Evolutionary conservation across 2,888 invertebrate genomes (phyloP), one percentile per base, ranked within the genome.

Genomic region (Drosophila mercatorum): DNA sequence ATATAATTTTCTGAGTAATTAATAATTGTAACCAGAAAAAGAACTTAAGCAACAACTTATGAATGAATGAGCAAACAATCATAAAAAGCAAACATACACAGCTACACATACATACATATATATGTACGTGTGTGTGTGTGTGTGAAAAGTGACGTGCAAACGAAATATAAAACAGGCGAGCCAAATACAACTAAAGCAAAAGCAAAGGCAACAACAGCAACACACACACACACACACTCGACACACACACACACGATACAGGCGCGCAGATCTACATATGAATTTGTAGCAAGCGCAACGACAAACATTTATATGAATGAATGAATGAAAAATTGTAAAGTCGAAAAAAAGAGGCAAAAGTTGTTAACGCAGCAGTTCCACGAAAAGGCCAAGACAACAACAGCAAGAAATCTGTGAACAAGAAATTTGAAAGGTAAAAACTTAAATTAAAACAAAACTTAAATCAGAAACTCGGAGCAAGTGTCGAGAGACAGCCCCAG

Each of bases 301-400:
- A 68, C 66, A 67, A 62, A 58, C 63, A 62, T 63, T 64, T 65
- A 72, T 53, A 72, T 87, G 87, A 83, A 83, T 83, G 82, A 83
- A 86, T 89, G 89, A 83, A 86, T 89, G 89, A 84, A 90, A 89
- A 81, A 83, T 88, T 86, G 89, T 90, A 83, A 88, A 75, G 71
- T 49, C 58, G 11, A 63, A 76, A 78, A 22, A 70, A 64, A 77
- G 75, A 80, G 74, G 57, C 72, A 79, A 83, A 86, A 77, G 72
- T 81, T 90, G 87, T 90, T 90, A 90, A 89, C 90, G 90, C 90
- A 89, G 90, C 87, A 84, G 64, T 88, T 88, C 90, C 89, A 88
- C 78, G 90, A 90, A 85, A 65, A 67, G 6, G 6, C 11, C 5
- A 60, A 65, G 67, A 63, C n/a, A 90, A 77, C 68, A 74, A 70